These are phyloP conservation scores for Marmota monax DNA, from an alignment of 2,113 vertebrate species.

Conservation along the genomic window DNA sequence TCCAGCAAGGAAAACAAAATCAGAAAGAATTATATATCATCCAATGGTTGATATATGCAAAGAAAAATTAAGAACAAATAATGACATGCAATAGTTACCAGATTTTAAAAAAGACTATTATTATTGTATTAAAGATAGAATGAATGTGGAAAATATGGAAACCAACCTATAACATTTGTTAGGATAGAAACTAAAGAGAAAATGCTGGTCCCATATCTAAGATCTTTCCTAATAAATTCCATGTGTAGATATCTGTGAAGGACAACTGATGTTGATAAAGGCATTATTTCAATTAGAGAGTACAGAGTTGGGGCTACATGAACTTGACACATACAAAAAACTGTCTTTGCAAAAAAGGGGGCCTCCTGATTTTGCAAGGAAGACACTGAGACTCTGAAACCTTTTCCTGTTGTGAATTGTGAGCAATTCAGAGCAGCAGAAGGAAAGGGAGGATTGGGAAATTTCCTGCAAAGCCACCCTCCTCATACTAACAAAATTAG, in stretches of 20 bases:
- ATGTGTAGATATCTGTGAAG: not conserved
- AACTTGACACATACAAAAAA: not conserved
- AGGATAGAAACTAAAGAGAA: not conserved
- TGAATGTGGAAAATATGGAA: not conserved
- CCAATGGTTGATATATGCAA: not conserved
- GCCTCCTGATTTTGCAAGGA: not conserved
- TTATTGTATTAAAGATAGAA: not conserved
- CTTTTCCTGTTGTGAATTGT: not conserved
- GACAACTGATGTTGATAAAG: not conserved
- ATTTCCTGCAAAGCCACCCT: not conserved
- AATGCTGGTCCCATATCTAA: not conserved
- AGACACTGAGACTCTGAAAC: not conserved
- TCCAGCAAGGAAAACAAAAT: not conserved
- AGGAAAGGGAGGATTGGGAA: not conserved
- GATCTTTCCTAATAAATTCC: not conserved
- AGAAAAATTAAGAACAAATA: not conserved
- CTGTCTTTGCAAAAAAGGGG: not conserved
- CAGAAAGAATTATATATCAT: not conserved
- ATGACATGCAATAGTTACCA: not conserved
- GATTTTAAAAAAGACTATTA: not conserved
- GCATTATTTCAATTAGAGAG: not conserved
- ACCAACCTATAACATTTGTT: not conserved
- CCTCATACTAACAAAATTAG: no score
- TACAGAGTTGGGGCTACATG: fast-evolving
- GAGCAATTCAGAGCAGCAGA: not conserved